Percentiles rank a stretch among this genome's conserved stretches.
Evolutionary conservation across 2,113 vertebrate genomes (phyloP).

Genomic region (Bothrops jararaca): DNA sequence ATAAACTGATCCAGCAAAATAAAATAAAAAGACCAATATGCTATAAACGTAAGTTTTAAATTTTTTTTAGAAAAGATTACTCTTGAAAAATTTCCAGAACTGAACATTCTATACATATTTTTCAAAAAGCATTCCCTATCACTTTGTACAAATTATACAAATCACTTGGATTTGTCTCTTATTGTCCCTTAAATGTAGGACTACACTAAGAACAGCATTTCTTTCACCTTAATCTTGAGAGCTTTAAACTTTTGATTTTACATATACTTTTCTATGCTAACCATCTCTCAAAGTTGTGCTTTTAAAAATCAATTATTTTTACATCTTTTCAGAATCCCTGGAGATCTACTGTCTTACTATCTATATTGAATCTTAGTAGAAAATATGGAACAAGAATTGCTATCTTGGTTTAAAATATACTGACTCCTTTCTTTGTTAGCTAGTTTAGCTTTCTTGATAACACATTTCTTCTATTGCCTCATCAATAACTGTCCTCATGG

Average conservation of each 20-base stretch:
- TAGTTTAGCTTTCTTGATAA: not conserved
- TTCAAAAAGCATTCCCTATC: conserved; percentile 30
- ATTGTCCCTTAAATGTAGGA: conserved; percentile 13
- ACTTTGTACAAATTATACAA: conserved; percentile 36
- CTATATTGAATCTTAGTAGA: conserved; percentile 16
- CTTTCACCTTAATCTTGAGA: conserved; percentile 12
- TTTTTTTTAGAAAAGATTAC: not conserved
- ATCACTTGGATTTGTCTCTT: conserved; percentile 32
- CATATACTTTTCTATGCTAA: not conserved
- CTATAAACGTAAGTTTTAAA: not conserved
- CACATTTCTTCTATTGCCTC: not conserved
- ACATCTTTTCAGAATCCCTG: not conserved
- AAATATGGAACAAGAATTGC: not conserved
- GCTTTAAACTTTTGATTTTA: not conserved
- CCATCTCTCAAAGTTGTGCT: not conserved
- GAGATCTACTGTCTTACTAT: conserved; percentile 1
- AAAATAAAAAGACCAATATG: not conserved
- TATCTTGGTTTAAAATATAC: not conserved
- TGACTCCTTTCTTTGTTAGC: conserved; percentile 5
- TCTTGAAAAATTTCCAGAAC: not conserved
- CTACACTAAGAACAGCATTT: not conserved
- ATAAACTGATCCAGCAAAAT: not conserved
- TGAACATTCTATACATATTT: not conserved
- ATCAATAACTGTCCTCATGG: conserved; percentile 15
- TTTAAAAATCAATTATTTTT: conserved; percentile 30